A percentile compares a stretch with the other conserved stretches of the same genome.
Evolutionary conservation across 2,113 vertebrate species (phyloP).

Genomic region (Siniperca chuatsi): DNA sequence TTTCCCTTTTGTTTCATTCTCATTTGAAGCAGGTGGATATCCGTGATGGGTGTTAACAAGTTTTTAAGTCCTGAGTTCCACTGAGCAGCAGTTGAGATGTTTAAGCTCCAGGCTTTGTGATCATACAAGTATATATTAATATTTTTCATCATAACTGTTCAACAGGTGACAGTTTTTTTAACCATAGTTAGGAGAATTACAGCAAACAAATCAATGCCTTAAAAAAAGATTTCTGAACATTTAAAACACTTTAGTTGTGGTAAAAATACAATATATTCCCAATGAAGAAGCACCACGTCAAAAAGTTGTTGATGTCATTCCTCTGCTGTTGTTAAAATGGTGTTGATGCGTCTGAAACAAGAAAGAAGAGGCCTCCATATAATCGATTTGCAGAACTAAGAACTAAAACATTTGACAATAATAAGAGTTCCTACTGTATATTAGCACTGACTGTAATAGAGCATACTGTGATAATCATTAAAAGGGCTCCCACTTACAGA

Average conservation of each 20-base stretch:
- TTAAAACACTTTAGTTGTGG: conserved; percentile 88
- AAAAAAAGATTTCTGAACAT: conserved; percentile 56
- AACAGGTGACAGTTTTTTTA: conserved; percentile 49
- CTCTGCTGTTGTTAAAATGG: conserved; percentile 79
- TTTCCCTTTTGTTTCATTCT: conserved; percentile 61
- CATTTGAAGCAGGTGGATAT: conserved; percentile 60
- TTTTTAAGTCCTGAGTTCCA: conserved; percentile 95
- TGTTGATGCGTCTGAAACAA: conserved; percentile 79
- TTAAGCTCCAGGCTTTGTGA: conserved; percentile 90
- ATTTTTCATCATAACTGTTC: conserved; percentile 83
- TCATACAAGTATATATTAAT: conserved; percentile 85
- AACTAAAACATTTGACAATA: not conserved
- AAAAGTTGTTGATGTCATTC: conserved; percentile 78
- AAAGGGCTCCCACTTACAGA: conserved; percentile 53
- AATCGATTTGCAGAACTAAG: not conserved
- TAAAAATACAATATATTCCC: conserved; percentile 92
- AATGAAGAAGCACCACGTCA: conserved; percentile 91
- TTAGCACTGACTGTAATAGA: not conserved
- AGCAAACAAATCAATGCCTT: conserved; percentile 71
- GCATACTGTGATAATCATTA: conserved; percentile 9
- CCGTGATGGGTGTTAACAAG: conserved; percentile 67
- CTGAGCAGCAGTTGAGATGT: conserved; percentile 98
- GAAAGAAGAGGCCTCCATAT: conserved; percentile 25
- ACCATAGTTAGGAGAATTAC: conserved; percentile 66
- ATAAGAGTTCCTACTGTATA: not conserved